phyloP scores from a whole-genome alignment of 2,888 invertebrate species.

The Polydrusus pterygomalis region DNA sequence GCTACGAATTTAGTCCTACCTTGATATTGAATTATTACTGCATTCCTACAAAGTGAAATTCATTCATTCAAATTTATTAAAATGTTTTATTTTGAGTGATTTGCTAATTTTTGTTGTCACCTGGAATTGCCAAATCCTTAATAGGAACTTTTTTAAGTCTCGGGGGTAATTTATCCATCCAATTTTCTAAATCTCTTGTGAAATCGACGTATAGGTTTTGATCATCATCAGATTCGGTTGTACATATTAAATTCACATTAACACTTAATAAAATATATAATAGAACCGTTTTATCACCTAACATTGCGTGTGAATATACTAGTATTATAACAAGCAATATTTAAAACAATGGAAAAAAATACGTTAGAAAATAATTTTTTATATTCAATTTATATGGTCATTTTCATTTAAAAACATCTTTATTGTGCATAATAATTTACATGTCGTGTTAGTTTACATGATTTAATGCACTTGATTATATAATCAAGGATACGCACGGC shows the following conservation, averaged over 20 bases:
- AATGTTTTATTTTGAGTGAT: no score
- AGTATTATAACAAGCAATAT: not conserved
- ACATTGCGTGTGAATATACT: not conserved
- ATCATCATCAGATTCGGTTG: not conserved
- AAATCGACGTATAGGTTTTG: slow-evolving; percentile 38
- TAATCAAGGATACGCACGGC: no score
- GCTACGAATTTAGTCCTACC: no score
- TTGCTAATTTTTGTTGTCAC: slow-evolving; percentile 69
- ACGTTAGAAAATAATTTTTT: no score
- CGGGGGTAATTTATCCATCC: slow-evolving; percentile 81
- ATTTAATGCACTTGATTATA: no score
- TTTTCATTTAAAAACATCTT: no score
- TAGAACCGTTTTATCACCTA: not conserved
- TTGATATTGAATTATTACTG: no score
- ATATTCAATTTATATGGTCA: no score
- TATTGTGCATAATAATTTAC: no score
- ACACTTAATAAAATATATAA: not conserved
- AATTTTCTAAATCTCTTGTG: slow-evolving; percentile 75
- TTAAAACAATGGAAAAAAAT: not conserved
- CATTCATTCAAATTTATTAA: no score
- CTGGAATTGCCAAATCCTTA: slow-evolving; percentile 72
- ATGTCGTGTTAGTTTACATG: no score
- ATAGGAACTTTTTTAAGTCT: slow-evolving; percentile 32
- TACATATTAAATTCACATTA: not conserved
- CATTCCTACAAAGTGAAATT: no score